phyloP scores from a whole-genome alignment of 2,888 invertebrate genomes.

The Pollenia amentaria region DNA sequence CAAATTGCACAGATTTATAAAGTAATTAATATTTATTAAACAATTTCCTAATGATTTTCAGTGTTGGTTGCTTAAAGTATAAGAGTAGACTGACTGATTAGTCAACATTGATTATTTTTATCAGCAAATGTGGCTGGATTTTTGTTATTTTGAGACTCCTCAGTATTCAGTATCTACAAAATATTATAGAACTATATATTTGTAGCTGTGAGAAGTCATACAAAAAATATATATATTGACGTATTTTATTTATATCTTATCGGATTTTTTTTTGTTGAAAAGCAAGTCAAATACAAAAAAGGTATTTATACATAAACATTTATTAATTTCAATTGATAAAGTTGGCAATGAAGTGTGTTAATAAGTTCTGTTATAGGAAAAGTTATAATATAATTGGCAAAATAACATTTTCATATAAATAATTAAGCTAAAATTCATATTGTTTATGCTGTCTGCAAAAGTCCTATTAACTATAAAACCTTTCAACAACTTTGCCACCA shows the following conservation, averaged over 20 bases:
- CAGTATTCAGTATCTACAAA: conserved; percentile 1
- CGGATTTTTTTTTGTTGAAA: conserved; percentile 17
- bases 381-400: background rate
- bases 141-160: conserved; percentile 27
- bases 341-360: background rate
- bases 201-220: background rate
- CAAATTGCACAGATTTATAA: background rate
- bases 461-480: background rate
- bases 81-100: conserved; percentile 56
- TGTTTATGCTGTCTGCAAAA: background rate
- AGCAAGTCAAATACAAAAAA: background rate
- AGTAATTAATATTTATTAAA: background rate
- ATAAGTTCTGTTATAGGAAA: background rate
- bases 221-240: conserved; percentile 16
- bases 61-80: conserved; percentile 73
- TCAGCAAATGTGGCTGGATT: conserved; percentile 41
- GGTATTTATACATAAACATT: conserved; percentile 3
- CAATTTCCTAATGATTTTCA: conserved; percentile 32
- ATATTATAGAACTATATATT: background rate
- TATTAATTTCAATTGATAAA: background rate
- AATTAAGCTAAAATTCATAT: too few relatives aligned
- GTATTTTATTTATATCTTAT: conserved; percentile 48
- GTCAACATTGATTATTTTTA: conserved; percentile 52
- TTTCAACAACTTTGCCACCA: background rate
- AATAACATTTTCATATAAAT: background rate